Base-by-base conservation (phyloP, 2,797 vertebrate species). In the Semotilus atromaculatus region DNA sequence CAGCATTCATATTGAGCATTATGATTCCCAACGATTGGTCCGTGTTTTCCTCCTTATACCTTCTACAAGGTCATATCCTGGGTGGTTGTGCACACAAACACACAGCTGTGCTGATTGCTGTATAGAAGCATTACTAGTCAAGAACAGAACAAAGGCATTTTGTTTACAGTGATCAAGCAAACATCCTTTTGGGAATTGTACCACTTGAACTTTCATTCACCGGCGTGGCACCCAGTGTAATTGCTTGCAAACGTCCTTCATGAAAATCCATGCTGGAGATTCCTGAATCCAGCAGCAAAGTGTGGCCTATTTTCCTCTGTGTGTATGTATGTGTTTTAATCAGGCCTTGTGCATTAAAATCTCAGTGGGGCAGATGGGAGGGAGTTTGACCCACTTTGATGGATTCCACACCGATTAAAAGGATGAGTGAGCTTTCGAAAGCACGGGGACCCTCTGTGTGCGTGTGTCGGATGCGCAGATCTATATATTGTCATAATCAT, bases 331-430 rank as follows among this genome's bases (percentile, higher is more conserved):
- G 77, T 88, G 87, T 89, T 89, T 93, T 94, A 95, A 95, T 95
- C 95, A 95, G 92, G 86, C 92, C 88, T 90, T 89, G 89, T 95
- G 94, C 93, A 90, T 95, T 94, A 93, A 92, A 94, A 94, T 93
- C 92, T 93, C 90, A 31, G 83, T 87, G 45, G 94, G 93, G 93
- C 94, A 96, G 95, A 95, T 95, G 91, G 95, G 93, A 88, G 87
- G 86, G 90, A 92, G 93, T 95, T 94, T 96, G 95, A 96, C 95
- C 95, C 94, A 96, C 91, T 96, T 96, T 95, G 92, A 93, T 94
- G 94, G 94, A 95, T 95, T 96, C 94, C 90, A 90, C 92, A 87
- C 90, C 91, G 94, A 95, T 96, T 96, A 95, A 95, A 95, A 93
- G 91, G 94, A 94, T 92, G 93, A 93, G 93, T 80, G 91, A 90